Conservation (phyloP, 2,113 vertebrate species). For the Neofelis nebulosa region DNA sequence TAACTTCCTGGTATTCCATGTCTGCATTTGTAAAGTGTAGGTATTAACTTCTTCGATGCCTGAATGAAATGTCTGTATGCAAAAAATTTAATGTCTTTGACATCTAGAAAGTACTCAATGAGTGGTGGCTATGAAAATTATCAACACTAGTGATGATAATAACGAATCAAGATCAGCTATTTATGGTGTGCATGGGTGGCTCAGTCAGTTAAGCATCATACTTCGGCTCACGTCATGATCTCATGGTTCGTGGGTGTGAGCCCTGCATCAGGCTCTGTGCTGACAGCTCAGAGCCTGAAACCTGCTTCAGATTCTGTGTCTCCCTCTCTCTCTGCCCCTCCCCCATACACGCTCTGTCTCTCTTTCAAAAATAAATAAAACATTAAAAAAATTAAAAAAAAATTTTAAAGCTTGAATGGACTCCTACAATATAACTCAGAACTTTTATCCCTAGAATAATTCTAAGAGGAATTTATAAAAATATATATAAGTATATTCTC, state of each 20-base stretch:
- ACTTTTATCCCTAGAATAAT: not conserved
- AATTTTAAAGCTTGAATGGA: not conserved
- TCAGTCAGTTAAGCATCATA: no score
- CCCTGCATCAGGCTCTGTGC: no score
- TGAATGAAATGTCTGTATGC: not conserved
- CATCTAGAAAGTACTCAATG: conserved; percentile 24
- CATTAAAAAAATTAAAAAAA: no score
- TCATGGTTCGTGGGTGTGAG: no score
- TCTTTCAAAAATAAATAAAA: no score
- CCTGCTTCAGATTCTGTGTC: no score
- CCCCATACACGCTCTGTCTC: no score
- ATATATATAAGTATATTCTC: not conserved
- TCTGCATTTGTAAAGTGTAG: not conserved
- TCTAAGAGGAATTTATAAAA: not conserved
- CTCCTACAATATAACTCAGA: not conserved
- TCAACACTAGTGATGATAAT: not conserved
- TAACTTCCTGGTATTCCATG: not conserved
- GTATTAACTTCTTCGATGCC: not conserved
- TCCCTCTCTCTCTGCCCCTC: no score
- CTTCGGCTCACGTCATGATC: no score
- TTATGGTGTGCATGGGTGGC: not conserved
- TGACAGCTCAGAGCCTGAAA: no score
- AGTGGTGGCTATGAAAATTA: conserved; percentile 20
- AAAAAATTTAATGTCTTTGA: conserved; percentile 3
- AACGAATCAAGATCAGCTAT: not conserved